These are phyloP conservation scores for Passer domesticus DNA, from an alignment of 2,113 vertebrate genomes.

Conservation along the genomic window DNA sequence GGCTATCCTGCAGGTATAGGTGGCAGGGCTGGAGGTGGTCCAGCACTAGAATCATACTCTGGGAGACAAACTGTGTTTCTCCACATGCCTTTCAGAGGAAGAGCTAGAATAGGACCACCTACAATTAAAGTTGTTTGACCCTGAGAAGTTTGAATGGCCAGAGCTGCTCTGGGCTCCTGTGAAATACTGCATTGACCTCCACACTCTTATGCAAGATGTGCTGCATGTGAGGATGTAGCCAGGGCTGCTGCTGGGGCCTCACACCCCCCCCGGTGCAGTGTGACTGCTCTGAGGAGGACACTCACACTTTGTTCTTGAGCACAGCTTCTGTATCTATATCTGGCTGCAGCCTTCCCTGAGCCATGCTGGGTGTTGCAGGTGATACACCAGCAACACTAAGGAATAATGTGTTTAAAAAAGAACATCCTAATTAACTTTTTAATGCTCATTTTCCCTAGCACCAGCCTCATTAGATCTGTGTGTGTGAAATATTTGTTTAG, in stretches of 20 bases:
- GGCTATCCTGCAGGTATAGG: background rate
- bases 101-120: background rate
- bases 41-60: background rate
- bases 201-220: background rate
- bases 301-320: slow-evolving; percentile 39
- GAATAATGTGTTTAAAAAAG: background rate
- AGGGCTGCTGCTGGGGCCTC: background rate
- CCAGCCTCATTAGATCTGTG: background rate
- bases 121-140: background rate
- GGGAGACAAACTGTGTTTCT: background rate
- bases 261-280: background rate
- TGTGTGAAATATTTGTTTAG: slow-evolving; percentile 38
- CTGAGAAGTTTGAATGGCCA: background rate
- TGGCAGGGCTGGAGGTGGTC: background rate
- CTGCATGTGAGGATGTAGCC: background rate
- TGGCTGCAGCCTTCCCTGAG: background rate
- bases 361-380: background rate
- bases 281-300: background rate
- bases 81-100: background rate
- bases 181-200: background rate
- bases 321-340: slow-evolving; percentile 51
- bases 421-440: slow-evolving; percentile 42
- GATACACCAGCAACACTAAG: background rate
- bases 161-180: background rate
- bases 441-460: slow-evolving; percentile 23